Conservation (phyloP, 2,113 vertebrate genomes). For the Sander vitreus region DNA sequence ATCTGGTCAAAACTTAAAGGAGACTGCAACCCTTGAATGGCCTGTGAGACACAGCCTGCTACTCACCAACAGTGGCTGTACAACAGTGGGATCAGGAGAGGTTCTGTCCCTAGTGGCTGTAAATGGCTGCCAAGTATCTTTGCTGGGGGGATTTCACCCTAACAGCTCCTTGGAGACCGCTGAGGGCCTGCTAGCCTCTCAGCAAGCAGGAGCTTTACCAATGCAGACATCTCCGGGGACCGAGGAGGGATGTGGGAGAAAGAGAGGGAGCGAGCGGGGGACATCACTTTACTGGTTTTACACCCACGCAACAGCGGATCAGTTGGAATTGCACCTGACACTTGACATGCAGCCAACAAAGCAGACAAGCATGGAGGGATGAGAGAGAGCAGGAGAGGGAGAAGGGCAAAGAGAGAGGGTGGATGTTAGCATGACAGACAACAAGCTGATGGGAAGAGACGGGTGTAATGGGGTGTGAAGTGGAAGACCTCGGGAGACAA, state of each 20-base stretch:
- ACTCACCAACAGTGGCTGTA: slow-evolving; percentile 8
- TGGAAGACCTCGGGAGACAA: slow-evolving; percentile 79
- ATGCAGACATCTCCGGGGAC: slow-evolving; percentile 52
- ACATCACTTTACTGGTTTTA: slow-evolving; percentile 77
- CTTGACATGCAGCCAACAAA: slow-evolving; percentile 73
- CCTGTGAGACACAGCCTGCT: slow-evolving; percentile 29
- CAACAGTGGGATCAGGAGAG: slow-evolving; percentile 59
- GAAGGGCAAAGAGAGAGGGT: slow-evolving; percentile 16
- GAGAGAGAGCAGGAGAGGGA: slow-evolving; percentile 47
- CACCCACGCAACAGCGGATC: slow-evolving; percentile 74
- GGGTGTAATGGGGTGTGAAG: slow-evolving; percentile 90
- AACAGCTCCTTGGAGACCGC: slow-evolving; percentile 77
- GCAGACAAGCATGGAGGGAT: slow-evolving; percentile 69
- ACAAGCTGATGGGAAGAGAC: slow-evolving; percentile 80
- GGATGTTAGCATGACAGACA: slow-evolving; percentile 79
- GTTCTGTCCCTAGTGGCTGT: slow-evolving; percentile 60
- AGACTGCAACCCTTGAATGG: background rate
- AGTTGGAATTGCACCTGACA: slow-evolving; percentile 75
- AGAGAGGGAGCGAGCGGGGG: slow-evolving; percentile 31
- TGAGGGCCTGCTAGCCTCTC: slow-evolving; percentile 52
- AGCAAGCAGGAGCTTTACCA: slow-evolving; percentile 56
- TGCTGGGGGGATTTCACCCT: slow-evolving; percentile 70
- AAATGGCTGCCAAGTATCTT: slow-evolving; percentile 74
- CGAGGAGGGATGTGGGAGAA: slow-evolving; percentile 43
- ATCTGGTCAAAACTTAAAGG: slow-evolving; percentile 5